Percentiles rank a stretch among this genome's conserved stretches.
These are phyloP conservation scores for Rhinichthys klamathensis DNA, from an alignment of 2,113 vertebrate genomes.

Conservation along the genomic window DNA sequence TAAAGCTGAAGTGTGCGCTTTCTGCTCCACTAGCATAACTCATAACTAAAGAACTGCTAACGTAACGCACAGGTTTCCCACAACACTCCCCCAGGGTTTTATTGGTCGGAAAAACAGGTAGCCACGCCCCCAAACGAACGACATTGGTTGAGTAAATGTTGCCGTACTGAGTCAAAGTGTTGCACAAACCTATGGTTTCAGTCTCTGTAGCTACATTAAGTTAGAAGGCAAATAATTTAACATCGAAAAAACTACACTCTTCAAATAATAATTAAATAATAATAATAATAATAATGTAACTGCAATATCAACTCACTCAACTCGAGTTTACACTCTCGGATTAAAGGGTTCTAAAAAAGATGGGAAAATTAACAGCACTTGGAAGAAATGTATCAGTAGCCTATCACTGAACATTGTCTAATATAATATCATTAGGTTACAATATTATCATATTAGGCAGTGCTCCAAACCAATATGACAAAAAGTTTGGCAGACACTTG, in stretches of 20 bases:
- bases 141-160: neutral
- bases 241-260: neutral
- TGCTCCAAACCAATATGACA: neutral
- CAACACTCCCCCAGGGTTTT: neutral
- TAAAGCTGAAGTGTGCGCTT: neutral
- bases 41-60: neutral
- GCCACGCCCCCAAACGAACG: neutral
- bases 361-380: neutral
- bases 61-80: neutral
- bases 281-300: neutral
- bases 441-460: neutral
- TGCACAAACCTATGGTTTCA: neutral
- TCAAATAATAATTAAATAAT: neutral
- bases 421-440: neutral
- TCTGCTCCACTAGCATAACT: neutral
- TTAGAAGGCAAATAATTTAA: neutral
- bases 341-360: neutral
- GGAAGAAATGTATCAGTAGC: neutral
- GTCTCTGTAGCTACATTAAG: neutral
- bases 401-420: neutral
- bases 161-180: neutral
- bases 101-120: neutral
- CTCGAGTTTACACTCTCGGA: too few relatives aligned
- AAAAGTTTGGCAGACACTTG: neutral
- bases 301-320: neutral